Conservation (phyloP, 2,888 invertebrate genomes). For the Heteromurus nitidus region DNA sequence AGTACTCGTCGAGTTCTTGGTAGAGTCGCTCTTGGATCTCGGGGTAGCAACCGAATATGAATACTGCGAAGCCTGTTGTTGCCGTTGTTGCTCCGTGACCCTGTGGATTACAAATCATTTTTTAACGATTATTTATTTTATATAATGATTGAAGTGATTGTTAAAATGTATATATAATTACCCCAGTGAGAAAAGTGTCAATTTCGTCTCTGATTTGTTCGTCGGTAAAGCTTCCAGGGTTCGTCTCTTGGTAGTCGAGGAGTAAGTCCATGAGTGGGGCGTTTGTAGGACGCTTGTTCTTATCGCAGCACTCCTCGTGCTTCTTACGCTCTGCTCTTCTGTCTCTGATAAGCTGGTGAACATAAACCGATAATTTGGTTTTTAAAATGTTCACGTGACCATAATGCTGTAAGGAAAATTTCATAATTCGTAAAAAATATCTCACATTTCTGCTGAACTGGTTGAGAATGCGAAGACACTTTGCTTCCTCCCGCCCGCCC, state of each 20-base stretch:
- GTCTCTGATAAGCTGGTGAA: background rate
- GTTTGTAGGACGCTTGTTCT: background rate
- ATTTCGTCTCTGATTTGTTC: conserved; percentile 76
- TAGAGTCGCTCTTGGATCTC: conserved; percentile 75
- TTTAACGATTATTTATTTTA: background rate
- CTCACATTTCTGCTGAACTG: conserved; percentile 25
- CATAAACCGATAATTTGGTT: too few relatives aligned
- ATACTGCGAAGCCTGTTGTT: conserved; percentile 77
- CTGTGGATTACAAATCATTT: background rate
- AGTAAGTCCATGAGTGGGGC: conserved; percentile 13
- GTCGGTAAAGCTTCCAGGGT: conserved; percentile 74
- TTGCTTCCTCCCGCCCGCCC: conserved; percentile 26
- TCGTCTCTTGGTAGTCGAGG: conserved; percentile 38
- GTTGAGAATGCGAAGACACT: conserved; percentile 19
- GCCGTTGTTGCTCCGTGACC: conserved; percentile 79
- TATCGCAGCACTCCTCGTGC: background rate
- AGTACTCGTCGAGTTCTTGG: conserved; percentile 75
- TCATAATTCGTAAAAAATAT: too few relatives aligned
- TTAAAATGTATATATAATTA: background rate
- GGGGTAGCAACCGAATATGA: conserved; percentile 76
- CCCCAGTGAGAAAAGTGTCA: conserved; percentile 77
- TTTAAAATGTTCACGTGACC: background rate
- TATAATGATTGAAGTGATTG: background rate
- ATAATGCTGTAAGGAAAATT: background rate
- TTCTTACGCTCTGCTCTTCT: background rate